These are phyloP conservation scores for Cryptocephalus primarius DNA, from an alignment of 2,888 invertebrate genomes.

Conservation along the genomic window DNA sequence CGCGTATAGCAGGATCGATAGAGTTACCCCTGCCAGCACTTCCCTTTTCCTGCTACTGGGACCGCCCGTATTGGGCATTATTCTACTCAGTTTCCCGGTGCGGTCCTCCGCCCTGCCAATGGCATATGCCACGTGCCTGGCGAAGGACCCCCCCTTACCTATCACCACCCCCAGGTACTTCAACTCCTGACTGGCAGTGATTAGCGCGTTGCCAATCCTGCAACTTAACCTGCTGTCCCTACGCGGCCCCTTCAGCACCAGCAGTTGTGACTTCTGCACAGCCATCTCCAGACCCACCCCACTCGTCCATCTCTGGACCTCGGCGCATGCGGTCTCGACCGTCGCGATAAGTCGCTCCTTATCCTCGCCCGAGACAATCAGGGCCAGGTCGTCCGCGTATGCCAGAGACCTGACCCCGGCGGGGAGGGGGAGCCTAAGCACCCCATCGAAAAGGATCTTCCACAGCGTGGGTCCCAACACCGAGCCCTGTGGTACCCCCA, in stretches of 20 bases:
- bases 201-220: neutral
- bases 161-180: neutral
- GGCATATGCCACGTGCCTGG: neutral
- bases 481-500: too few relatives aligned
- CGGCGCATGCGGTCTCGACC: too few relatives aligned
- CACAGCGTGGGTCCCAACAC: too few relatives aligned
- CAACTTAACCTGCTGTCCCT: neutral
- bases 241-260: neutral
- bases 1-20: conserved; percentile 1
- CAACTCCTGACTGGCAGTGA: too few relatives aligned
- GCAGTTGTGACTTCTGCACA: too few relatives aligned
- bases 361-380: too few relatives aligned
- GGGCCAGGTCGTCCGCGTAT: too few relatives aligned
- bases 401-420: too few relatives aligned
- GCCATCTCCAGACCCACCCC: too few relatives aligned
- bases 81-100: neutral
- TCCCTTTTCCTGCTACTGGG: neutral
- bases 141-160: neutral
- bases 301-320: too few relatives aligned
- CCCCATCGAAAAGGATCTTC: too few relatives aligned
- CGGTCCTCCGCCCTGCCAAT: neutral
- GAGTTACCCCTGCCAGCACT: neutral
- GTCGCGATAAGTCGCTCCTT: neutral
- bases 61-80: neutral
- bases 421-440: too few relatives aligned